Conservation (phyloP, 2,797 vertebrate genomes). For the Hirundo rustica region DNA sequence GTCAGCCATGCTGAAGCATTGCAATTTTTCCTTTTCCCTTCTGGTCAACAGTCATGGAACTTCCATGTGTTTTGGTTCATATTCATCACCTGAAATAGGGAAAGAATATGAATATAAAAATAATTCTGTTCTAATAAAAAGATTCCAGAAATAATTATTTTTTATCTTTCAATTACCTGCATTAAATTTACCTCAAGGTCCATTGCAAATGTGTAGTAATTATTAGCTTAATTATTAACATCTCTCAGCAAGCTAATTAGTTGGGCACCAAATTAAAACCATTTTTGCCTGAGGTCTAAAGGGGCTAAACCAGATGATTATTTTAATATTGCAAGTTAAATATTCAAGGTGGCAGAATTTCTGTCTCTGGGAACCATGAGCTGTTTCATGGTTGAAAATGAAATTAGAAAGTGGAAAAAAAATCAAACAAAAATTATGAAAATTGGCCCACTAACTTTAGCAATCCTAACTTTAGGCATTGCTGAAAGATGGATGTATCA, state of each 20-base stretch:
- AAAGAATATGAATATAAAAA: not conserved
- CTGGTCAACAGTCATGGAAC: not conserved
- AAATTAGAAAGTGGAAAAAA: not conserved
- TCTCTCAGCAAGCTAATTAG: conserved; percentile 11
- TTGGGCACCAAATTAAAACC: not conserved
- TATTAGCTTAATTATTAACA: conserved; percentile 41
- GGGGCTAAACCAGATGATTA: not conserved
- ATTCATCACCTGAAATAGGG: not conserved
- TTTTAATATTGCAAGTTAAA: conserved; percentile 1
- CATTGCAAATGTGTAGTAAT: conserved; percentile 8
- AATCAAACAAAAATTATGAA: accelerated
- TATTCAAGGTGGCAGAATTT: conserved; percentile 7
- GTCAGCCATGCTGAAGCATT: not conserved
- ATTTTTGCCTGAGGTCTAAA: not conserved
- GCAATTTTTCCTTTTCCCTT: not conserved
- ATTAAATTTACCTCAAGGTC: conserved; percentile 30
- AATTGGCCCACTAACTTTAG: not conserved
- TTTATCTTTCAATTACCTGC: not conserved
- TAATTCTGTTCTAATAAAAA: not conserved
- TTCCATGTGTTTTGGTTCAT: not conserved
- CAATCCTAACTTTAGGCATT: not conserved
- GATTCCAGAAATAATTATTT: not conserved
- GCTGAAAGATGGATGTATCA: not conserved
- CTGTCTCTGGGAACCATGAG: not conserved
- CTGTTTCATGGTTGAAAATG: not conserved